Evolutionary conservation across 2,888 invertebrate species (phyloP), one percentile per base, ranked within the genome.

Genomic region (Amphipyra tragopoginis): DNA sequence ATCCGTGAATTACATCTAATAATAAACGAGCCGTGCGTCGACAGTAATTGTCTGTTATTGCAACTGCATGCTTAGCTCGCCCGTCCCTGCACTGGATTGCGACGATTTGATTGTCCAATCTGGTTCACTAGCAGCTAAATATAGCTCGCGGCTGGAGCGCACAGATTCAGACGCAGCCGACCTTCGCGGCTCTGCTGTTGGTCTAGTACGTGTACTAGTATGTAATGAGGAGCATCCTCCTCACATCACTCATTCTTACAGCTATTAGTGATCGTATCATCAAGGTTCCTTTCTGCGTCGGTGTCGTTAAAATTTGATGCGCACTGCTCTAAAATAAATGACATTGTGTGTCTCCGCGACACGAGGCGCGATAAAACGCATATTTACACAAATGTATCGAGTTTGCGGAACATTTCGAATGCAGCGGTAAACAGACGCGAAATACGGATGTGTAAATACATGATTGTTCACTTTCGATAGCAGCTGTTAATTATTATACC

Each of bases 71-170:
- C 65, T 21, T 21, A 21, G 43, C 34, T n/a, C 5, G 26, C 33
- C 10, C 26, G 36, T 15, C 8, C 15, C 34, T 45, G 72, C 65
- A 49, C 33, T 29, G n/a, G 29, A 14, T 34, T 5, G 29, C 29
- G 29, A 29, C 29, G 29, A 5, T 29, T 5, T 29, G 13, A 50
- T 55, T 42, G 53, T 44, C 29, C 38, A 43, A 59, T 59, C 42
- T 59, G 53, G 60, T 50, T 42, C 21, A 15, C 11, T 21, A 21
- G 3, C 21, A 21, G 52, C 14, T 67, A 73, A 47, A 73, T 54
- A 67, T 66, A 72, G 59, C 42, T 10, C n/a, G 40, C 49, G 10
- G 21, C 54, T 36, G 21, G 59, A 39, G 33, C 29, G 29, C 13
- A 21, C 21, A 1, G 21, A 21, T 21, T 21, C 21, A 21, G 21